Evolutionary conservation across 2,113 vertebrate genomes (phyloP).

Genomic region (Hippolais icterina): DNA sequence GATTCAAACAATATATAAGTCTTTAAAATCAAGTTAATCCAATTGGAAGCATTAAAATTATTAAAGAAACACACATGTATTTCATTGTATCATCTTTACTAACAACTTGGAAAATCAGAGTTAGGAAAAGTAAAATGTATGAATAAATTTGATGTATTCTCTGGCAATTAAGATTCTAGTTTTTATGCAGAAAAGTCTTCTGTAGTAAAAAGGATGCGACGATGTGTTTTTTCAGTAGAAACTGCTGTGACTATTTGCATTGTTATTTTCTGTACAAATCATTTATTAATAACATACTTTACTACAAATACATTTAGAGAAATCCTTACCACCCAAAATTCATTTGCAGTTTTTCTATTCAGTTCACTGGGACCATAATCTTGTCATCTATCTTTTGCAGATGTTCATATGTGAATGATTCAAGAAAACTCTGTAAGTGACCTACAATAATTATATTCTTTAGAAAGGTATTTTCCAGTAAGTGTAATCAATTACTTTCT

Average conservation of each 20-base stretch:
- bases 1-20: neutral
- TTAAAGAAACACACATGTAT: neutral
- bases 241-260: neutral
- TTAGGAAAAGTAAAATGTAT: neutral
- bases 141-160: neutral
- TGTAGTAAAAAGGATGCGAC: neutral
- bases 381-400: neutral
- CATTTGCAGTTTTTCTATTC: neutral
- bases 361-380: neutral
- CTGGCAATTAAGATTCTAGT: neutral
- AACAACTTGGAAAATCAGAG: neutral
- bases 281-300: neutral
- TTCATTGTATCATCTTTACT: neutral
- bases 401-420: neutral
- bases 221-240: neutral
- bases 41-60: neutral
- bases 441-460: neutral
- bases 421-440: neutral
- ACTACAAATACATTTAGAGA: neutral
- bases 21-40: neutral
- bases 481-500: neutral
- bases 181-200: neutral
- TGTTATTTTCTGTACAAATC: neutral
- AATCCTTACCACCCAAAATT: neutral
- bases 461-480: neutral